Conservation (phyloP, 2,797 vertebrate species). For the Phataginus tetradactyla region DNA sequence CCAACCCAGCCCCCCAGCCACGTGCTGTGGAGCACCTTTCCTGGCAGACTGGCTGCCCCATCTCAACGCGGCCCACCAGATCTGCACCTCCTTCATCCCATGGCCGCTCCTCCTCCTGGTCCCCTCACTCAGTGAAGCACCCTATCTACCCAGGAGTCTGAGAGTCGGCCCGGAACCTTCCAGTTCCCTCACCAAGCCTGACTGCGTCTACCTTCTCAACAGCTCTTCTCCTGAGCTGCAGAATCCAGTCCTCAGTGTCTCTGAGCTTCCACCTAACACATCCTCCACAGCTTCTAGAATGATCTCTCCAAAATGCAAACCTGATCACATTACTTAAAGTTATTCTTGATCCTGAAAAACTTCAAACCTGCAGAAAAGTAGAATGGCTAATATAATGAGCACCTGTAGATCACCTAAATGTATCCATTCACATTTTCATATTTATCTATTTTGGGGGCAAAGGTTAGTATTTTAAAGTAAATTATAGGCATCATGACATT, state of each 20-base stretch:
- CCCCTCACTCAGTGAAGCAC: background rate
- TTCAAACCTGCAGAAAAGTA: background rate
- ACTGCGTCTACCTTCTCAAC: fast-evolving
- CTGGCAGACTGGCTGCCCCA: background rate
- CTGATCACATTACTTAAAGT: background rate
- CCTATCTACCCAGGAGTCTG: background rate
- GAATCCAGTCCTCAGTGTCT: background rate
- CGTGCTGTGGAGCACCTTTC: background rate
- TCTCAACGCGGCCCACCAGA: background rate
- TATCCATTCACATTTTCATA: background rate
- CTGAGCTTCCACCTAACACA: background rate
- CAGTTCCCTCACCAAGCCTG: too few relatives aligned
- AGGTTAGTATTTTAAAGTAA: background rate
- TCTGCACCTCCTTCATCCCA: background rate
- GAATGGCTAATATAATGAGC: background rate
- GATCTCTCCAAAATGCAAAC: background rate
- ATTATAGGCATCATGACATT: background rate
- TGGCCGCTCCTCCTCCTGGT: background rate
- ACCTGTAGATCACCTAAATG: background rate
- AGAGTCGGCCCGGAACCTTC: background rate
- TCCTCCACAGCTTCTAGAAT: background rate
- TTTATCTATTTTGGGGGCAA: background rate
- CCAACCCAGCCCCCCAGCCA: background rate
- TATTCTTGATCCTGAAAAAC: background rate
- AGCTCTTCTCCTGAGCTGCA: background rate